Evolutionary conservation across 2,797 vertebrate species (phyloP).

Genomic region (Pelodytes ibericus): DNA sequence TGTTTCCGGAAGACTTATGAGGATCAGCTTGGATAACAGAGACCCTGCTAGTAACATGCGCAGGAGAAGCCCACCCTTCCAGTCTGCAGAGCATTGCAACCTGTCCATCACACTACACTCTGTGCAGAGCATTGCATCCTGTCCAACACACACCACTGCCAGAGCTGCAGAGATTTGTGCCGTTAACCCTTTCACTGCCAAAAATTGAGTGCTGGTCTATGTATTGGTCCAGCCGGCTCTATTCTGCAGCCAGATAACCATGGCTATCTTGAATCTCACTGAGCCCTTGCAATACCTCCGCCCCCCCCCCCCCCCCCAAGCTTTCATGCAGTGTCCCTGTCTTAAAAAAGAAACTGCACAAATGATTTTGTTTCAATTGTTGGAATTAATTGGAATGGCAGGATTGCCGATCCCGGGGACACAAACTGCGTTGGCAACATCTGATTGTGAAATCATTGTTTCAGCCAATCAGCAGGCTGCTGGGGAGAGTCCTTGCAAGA

Average conservation of each 20-base stretch:
- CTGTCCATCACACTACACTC: background rate
- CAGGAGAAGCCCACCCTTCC: background rate
- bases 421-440: too few relatives aligned
- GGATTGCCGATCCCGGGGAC: too few relatives aligned
- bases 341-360: background rate
- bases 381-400: too few relatives aligned
- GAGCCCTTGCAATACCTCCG: too few relatives aligned
- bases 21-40: conserved; percentile 84
- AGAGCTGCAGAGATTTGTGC: background rate
- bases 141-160: conserved; percentile 16
- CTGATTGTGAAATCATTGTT: too few relatives aligned
- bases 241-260: too few relatives aligned
- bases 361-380: too few relatives aligned
- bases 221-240: background rate
- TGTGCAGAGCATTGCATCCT: conserved; percentile 13
- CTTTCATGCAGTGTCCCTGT: background rate
- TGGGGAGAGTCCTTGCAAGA: too few relatives aligned
- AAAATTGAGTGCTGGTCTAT: background rate
- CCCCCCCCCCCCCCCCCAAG: background rate
- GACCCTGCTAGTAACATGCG: background rate
- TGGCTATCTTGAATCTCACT: too few relatives aligned
- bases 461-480: too few relatives aligned
- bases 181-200: conserved; percentile 13
- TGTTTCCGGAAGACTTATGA: conserved; percentile 96
- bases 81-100: conserved; percentile 11